These are phyloP conservation scores for Sminthopsis crassicaudata DNA, from an alignment of 2,113 vertebrate genomes.

Conservation along the genomic window DNA sequence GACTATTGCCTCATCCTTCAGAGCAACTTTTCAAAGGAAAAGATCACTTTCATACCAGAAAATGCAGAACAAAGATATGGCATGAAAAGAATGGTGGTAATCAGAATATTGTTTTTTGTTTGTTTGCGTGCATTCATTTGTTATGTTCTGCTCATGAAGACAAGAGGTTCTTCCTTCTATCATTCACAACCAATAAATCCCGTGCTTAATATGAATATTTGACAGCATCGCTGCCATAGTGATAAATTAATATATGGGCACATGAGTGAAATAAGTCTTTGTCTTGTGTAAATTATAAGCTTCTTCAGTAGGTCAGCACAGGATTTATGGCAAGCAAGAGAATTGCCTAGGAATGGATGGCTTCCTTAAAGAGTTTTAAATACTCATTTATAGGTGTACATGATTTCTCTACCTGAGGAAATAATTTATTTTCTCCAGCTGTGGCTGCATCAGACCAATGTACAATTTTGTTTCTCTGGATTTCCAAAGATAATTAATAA, in stretches of 20 bases:
- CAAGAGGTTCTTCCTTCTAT: conserved; percentile 54
- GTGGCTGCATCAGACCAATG: background rate
- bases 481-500: background rate
- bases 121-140: conserved; percentile 14
- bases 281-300: conserved; percentile 71
- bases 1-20: background rate
- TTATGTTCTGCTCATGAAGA: conserved; percentile 12
- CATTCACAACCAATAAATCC: conserved; percentile 70
- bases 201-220: conserved; percentile 66
- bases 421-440: conserved; percentile 46
- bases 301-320: conserved; percentile 71
- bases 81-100: background rate
- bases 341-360: conserved; percentile 55
- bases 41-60: background rate
- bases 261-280: conserved; percentile 75
- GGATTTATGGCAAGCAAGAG: conserved; percentile 64
- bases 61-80: fast-evolving
- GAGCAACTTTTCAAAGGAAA: background rate
- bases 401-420: conserved; percentile 22
- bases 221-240: conserved; percentile 60
- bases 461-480: conserved; percentile 14
- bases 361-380: conserved; percentile 71
- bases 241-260: conserved; percentile 67
- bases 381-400: conserved; percentile 54
- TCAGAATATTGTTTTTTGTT: background rate